phyloP scores from a whole-genome alignment of 92 coral and sea anemone species.

The Porites cylindrica region DNA sequence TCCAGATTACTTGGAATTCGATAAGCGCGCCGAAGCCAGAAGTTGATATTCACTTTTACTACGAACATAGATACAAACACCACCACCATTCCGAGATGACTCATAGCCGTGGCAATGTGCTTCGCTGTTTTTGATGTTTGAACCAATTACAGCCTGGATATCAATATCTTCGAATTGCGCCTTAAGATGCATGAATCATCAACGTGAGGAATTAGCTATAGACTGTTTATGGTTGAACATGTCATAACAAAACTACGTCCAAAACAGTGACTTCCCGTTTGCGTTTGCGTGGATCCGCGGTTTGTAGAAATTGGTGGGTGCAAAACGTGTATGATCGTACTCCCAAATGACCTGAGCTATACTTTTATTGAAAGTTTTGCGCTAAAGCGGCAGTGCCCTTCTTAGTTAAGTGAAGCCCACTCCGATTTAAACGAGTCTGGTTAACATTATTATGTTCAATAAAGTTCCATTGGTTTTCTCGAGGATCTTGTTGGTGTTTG shows the following conservation, averaged over 20 bases:
- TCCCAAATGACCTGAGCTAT: slow-evolving; percentile 57
- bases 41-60: slow-evolving; percentile 15
- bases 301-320: slow-evolving; percentile 6
- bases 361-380: slow-evolving; percentile 17
- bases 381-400: slow-evolving; percentile 38
- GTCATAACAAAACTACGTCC: slow-evolving; percentile 28
- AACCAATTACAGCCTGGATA: slow-evolving; percentile 52
- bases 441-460: slow-evolving; percentile 49
- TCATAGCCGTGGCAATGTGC: slow-evolving; percentile 53
- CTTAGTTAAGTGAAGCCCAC: slow-evolving; percentile 56
- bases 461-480: slow-evolving; percentile 57
- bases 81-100: background rate
- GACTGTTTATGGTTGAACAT: slow-evolving; percentile 32
- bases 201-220: slow-evolving; percentile 15
- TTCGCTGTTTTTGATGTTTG: slow-evolving; percentile 47
- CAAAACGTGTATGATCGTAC: slow-evolving; percentile 14
- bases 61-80: slow-evolving; percentile 28
- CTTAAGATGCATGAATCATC: slow-evolving; percentile 25
- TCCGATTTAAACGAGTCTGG: slow-evolving; percentile 53
- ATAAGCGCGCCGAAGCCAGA: slow-evolving; percentile 10
- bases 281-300: background rate
- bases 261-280: slow-evolving; percentile 15
- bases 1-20: slow-evolving; percentile 39
- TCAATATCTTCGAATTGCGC: slow-evolving; percentile 20
- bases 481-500: slow-evolving; percentile 42